Percentiles rank a stretch among this genome's conserved stretches.
Evolutionary conservation across 2,888 invertebrate genomes (phyloP).

Genomic region (Clostera curtula): DNA sequence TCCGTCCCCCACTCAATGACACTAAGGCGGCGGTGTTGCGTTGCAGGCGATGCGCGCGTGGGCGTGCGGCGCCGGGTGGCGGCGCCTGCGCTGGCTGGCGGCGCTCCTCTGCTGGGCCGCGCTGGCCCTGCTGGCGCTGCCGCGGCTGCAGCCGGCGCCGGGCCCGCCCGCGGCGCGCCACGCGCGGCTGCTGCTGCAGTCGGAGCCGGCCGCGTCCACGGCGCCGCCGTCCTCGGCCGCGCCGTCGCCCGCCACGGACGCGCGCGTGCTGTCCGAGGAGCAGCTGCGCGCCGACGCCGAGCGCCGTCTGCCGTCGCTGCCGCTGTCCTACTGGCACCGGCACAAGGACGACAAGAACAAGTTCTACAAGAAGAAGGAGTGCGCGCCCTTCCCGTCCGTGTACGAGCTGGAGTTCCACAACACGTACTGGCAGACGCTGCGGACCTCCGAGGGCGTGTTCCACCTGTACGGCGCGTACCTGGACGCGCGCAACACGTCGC

Average conservation of each 20-base stretch:
- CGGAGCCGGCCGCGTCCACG: constrained; percentile 33
- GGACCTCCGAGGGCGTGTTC: constrained; percentile 89
- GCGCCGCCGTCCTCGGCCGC: constrained; percentile 16
- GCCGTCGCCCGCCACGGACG: constrained; percentile 37
- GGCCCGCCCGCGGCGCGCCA: constrained; percentile 24
- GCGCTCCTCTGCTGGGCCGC: constrained; percentile 59
- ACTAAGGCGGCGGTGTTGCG: constrained; percentile 6
- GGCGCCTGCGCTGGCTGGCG: constrained; percentile 52
- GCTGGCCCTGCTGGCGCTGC: constrained; percentile 49
- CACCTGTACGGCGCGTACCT: constrained; percentile 93
- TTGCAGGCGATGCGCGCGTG: constrained; percentile 61
- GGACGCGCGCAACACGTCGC: constrained; percentile 85
- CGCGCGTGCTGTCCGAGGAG: constrained; percentile 77
- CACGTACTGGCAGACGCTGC: constrained; percentile 92
- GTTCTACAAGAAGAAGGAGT: constrained; percentile 78
- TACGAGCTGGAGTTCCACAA: constrained; percentile 95
- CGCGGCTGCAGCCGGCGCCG: constrained; percentile 38
- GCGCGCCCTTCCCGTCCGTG: constrained; percentile 90
- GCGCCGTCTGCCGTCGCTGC: constrained; percentile 86
- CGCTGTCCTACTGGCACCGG: constrained; percentile 89
- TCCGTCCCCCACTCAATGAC: too few species aligned
- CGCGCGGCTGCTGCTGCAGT: constrained; percentile 39
- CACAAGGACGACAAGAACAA: constrained; percentile 86
- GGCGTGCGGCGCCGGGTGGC: constrained; percentile 34
- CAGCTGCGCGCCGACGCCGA: constrained; percentile 86